A percentile compares a stretch with the other conserved stretches of the same genome.
Conservation (phyloP, 2,113 vertebrate genomes). For the Colinus virginianus region DNA sequence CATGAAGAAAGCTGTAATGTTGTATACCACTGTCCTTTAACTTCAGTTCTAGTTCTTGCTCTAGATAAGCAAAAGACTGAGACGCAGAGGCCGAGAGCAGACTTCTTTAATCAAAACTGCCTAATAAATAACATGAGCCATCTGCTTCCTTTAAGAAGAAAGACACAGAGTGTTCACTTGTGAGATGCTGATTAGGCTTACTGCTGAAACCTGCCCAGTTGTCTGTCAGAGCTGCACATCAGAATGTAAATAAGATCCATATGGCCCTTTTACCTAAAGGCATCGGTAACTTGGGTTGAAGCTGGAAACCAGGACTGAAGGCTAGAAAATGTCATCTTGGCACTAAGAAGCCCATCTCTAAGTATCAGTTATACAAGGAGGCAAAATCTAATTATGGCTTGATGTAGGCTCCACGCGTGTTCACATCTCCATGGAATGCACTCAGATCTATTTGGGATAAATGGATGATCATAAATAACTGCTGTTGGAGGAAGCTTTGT, state of each 20-base stretch:
- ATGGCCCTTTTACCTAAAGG: not conserved
- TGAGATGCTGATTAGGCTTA: not conserved
- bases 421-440: not conserved
- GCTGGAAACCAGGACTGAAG: slow-evolving; percentile 9
- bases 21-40: not conserved
- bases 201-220: not conserved
- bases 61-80: not conserved
- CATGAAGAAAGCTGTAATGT: not conserved
- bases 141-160: slow-evolving; percentile 12
- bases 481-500: not conserved
- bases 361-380: not conserved
- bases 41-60: not conserved
- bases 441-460: not conserved
- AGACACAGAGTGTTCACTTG: not conserved
- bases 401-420: not conserved
- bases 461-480: not conserved
- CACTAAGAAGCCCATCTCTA: not conserved
- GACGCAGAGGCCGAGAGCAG: not conserved
- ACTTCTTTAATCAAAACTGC: not conserved
- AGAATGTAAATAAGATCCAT: slow-evolving; percentile 26
- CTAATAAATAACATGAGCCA: slow-evolving; percentile 10
- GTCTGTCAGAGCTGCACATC: not conserved
- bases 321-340: not conserved
- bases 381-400: not conserved
- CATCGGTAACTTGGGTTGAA: not conserved